These are phyloP conservation scores for Trididemnum clinides DNA, from an alignment of 23 tunicate genomes.

Conservation along the genomic window DNA sequence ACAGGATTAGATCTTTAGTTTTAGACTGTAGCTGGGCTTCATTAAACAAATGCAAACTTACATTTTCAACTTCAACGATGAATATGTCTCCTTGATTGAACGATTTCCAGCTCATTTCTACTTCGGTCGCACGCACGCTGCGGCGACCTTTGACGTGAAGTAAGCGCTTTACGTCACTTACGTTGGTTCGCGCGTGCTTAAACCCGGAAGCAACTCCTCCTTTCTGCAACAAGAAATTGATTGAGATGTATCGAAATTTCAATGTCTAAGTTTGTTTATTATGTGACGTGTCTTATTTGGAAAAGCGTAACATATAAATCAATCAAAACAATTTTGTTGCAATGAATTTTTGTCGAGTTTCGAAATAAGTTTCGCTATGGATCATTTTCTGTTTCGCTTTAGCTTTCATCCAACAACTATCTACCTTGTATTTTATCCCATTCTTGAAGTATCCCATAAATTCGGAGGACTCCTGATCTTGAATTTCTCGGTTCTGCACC, in stretches of 20 bases:
- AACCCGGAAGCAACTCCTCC: constrained; percentile 93
- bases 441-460: constrained; percentile 73
- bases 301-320: too few relatives aligned
- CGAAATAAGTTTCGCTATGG: too few relatives aligned
- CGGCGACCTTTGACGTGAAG: constrained; percentile 87
- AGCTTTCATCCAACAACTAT: too few relatives aligned
- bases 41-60: too few relatives aligned
- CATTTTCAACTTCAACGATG: constrained; percentile 87
- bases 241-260: too few relatives aligned
- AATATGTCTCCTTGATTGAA: constrained; percentile 96
- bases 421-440: constrained; percentile 71
- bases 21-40: too few relatives aligned
- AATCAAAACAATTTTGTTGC: too few relatives aligned
- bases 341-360: too few relatives aligned
- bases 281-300: too few relatives aligned
- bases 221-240: neutral
- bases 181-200: constrained; percentile 77
- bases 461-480: constrained; percentile 60
- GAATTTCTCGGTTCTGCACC: constrained; percentile 76
- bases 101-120: constrained; percentile 83
- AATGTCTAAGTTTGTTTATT: too few relatives aligned
- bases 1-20: too few relatives aligned
- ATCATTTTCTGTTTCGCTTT: too few relatives aligned
- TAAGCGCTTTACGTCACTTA: constrained; percentile 76
- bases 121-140: constrained; percentile 78